Conservation (phyloP, 2,797 vertebrate species). For the Brachyrhaphis roseni region DNA sequence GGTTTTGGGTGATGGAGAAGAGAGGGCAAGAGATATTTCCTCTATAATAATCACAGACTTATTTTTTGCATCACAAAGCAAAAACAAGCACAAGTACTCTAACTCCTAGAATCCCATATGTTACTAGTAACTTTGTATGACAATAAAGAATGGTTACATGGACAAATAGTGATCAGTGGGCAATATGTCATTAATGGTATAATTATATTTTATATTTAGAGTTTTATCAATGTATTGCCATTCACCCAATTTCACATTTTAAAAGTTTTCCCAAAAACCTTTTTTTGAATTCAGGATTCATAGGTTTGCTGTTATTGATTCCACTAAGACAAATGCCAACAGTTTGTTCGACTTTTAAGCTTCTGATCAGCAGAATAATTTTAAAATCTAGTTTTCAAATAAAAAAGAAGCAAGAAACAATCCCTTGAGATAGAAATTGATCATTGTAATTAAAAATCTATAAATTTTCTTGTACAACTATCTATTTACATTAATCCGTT, state of each 20-base stretch:
- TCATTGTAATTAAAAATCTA: neutral
- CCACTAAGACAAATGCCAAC: conserved; percentile 39
- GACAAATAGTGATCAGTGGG: conserved; percentile 4
- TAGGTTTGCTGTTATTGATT: conserved; percentile 31
- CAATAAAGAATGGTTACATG: conserved; percentile 20
- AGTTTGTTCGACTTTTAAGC: conserved; percentile 24
- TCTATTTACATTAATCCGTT: neutral
- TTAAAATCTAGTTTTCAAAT: neutral
- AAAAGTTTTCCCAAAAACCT: conserved; percentile 16
- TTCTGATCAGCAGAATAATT: neutral
- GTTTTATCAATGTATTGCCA: conserved; percentile 28
- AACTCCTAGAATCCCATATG: conserved; percentile 23
- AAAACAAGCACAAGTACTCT: conserved; percentile 69
- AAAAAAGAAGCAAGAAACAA: neutral
- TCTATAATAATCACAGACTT: conserved; percentile 56
- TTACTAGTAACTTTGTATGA: conserved; percentile 31
- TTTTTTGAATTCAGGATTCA: conserved; percentile 37
- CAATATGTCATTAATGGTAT: neutral
- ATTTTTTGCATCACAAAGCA: conserved; percentile 60
- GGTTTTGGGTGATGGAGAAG: conserved; percentile 49
- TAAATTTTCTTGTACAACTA: neutral
- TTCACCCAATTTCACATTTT: conserved; percentile 29
- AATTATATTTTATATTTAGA: neutral
- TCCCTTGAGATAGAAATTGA: neutral
- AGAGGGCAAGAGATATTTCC: conserved; percentile 61